Conservation (phyloP, 2,888 invertebrate species). For the Drosophila siamana region DNA sequence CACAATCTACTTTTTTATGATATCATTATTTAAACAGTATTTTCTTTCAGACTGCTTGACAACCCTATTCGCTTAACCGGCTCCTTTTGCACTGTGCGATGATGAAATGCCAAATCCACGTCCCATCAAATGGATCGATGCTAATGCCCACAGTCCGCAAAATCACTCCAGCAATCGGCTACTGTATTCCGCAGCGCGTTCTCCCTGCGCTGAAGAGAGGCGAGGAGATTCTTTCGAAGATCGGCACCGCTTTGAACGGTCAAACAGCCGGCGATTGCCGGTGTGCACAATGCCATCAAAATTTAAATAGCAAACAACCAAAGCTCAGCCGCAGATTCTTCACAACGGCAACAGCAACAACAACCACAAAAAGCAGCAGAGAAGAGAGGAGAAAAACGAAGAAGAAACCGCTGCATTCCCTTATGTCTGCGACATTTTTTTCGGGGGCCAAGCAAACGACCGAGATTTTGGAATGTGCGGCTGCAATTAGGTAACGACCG, state of each 20-base stretch:
- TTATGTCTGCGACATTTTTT: conserved; percentile 78
- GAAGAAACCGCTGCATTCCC: conserved; percentile 61
- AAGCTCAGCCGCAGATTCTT: conserved; percentile 7
- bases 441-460: conserved; percentile 6
- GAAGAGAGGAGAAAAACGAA: not conserved
- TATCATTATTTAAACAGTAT: too few relatives aligned
- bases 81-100: conserved; percentile 28
- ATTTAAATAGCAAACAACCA: conserved; percentile 74
- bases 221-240: not conserved
- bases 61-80: conserved; percentile 45
- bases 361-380: too few relatives aligned
- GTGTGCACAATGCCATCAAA: conserved; percentile 81
- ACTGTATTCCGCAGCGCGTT: conserved; percentile 70
- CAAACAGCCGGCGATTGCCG: conserved; percentile 54
- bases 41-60: conserved; percentile 27
- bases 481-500: conserved; percentile 66
- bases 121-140: conserved; percentile 67
- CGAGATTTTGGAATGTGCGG: conserved; percentile 42
- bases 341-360: not conserved
- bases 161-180: conserved; percentile 37
- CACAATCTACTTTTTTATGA: too few relatives aligned
- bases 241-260: conserved; percentile 65
- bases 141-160: conserved; percentile 55
- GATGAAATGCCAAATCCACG: conserved; percentile 70
- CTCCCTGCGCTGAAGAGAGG: not conserved